Conservation (phyloP, 2,113 vertebrate species). For the Psephotus haematonotus region DNA sequence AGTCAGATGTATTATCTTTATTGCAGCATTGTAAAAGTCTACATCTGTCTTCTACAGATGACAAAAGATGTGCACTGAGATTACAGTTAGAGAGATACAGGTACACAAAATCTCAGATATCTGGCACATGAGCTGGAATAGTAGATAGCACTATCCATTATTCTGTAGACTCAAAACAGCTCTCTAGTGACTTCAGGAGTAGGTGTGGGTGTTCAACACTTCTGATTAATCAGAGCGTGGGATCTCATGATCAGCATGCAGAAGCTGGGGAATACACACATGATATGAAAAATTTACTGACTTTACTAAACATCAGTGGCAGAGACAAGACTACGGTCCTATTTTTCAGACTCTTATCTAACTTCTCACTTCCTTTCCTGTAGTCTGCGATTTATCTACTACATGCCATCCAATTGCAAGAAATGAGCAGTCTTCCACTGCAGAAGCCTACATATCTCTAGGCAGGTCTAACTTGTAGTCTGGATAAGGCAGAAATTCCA, state of each 20-base stretch:
- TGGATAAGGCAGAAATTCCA: background rate
- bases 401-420: background rate
- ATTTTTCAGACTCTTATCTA: slow-evolving; percentile 40
- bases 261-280: background rate
- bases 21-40: background rate
- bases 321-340: background rate
- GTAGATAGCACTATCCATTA: slow-evolving; percentile 5
- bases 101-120: slow-evolving; percentile 19
- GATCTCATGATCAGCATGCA: background rate
- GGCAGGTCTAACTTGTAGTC: background rate
- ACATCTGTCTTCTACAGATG: background rate
- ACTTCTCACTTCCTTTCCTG: background rate
- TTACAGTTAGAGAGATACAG: background rate
- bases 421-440: background rate
- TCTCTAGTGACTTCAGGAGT: slow-evolving; percentile 16
- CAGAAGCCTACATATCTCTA: background rate
- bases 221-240: slow-evolving; percentile 39
- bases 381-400: background rate
- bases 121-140: slow-evolving; percentile 10
- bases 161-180: background rate
- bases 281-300: slow-evolving; percentile 16
- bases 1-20: background rate
- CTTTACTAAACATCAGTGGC: background rate
- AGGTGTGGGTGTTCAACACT: slow-evolving; percentile 10
- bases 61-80: background rate